Percentiles rank a stretch among this genome's conserved stretches.
Conservation (phyloP, 2,113 vertebrate species). For the Toxostoma redivivum region DNA sequence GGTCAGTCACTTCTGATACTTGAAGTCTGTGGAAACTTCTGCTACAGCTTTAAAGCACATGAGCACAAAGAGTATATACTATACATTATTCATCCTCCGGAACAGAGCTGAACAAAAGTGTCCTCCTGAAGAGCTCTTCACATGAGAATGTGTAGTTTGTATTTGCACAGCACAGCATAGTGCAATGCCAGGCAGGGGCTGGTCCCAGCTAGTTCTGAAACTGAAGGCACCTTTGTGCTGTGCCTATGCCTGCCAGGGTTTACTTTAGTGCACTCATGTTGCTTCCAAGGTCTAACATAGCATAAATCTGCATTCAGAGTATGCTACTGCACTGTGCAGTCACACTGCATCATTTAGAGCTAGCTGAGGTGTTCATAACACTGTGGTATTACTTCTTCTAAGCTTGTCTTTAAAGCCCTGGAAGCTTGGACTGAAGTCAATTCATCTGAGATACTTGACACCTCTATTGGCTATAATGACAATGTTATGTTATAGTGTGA, state of each 20-base stretch:
- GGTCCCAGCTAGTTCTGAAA: not conserved
- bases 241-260: not conserved
- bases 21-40: not conserved
- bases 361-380: not conserved
- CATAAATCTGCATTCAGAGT: not conserved
- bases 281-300: not conserved
- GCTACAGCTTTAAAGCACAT: not conserved
- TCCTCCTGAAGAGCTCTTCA: not conserved
- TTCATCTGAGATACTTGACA: not conserved
- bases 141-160: not conserved
- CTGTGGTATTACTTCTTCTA: not conserved
- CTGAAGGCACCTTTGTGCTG: not conserved
- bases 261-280: not conserved
- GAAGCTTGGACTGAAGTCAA: not conserved
- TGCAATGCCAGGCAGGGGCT: not conserved
- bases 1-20: accelerated
- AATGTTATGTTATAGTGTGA: not conserved
- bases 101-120: not conserved
- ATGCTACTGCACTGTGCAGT: not conserved
- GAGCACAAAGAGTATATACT: not conserved
- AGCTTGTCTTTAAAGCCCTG: not conserved
- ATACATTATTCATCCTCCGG: not conserved
- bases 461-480: not conserved
- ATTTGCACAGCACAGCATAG: not conserved
- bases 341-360: not conserved